A percentile compares a stretch with the other conserved stretches of the same genome.
These are phyloP conservation scores for Panurus biarmicus DNA, from an alignment of 2,113 vertebrate species.

Conservation along the genomic window DNA sequence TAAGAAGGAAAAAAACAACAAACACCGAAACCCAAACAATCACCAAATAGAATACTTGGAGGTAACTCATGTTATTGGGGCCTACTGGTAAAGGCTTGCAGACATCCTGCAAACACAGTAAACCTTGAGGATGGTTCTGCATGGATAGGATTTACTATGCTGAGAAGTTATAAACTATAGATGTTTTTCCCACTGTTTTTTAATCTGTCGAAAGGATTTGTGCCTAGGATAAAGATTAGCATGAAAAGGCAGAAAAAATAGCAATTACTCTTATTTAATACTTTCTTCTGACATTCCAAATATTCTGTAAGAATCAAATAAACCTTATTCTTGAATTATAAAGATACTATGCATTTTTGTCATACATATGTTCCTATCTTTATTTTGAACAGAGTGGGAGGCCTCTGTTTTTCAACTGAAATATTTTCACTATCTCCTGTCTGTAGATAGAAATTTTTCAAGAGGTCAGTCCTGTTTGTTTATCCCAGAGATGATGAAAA, in stretches of 20 bases:
- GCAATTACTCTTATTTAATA: neutral
- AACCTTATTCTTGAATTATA: neutral
- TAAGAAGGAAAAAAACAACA: neutral
- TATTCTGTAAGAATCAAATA: neutral
- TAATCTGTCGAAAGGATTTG: neutral
- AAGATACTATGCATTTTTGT: neutral
- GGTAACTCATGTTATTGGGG: neutral
- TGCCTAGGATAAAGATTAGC: neutral
- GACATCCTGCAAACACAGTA: neutral
- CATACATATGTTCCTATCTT: neutral
- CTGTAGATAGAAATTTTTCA: neutral
- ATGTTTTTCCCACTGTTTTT: neutral
- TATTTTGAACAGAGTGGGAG: neutral
- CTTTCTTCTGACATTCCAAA: neutral
- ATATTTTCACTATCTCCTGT: neutral
- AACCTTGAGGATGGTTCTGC: neutral
- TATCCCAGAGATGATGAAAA: neutral
- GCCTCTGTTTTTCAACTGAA: neutral
- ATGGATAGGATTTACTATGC: neutral
- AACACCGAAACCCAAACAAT: fast-evolving
- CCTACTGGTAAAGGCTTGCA: neutral
- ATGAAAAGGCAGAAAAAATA: neutral
- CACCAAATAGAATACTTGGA: neutral
- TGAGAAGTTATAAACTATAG: neutral
- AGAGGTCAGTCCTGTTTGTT: neutral